These are phyloP conservation scores for Piscicola geometra DNA, from an alignment of 2,888 invertebrate species.

Conservation along the genomic window DNA sequence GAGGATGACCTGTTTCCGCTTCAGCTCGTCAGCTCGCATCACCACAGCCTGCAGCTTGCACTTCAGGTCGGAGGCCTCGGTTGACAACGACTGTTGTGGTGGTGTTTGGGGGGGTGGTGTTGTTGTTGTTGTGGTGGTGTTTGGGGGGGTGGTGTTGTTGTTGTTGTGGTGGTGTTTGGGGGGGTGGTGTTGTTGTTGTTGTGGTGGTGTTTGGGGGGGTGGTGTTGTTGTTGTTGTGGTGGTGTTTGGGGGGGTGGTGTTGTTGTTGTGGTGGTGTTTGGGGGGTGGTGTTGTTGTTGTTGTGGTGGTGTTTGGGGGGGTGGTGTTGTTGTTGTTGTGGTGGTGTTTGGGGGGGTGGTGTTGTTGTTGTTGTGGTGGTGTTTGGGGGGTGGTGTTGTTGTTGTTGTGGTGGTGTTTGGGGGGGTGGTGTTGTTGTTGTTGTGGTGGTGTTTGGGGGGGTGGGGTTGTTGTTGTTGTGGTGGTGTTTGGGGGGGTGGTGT, in stretches of 20 bases:
- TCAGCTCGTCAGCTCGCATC: constrained; percentile 75
- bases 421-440: too few relatives aligned
- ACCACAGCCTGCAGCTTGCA: constrained; percentile 74
- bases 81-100: constrained; percentile 62
- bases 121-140: background rate
- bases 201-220: too few relatives aligned
- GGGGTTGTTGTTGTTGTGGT: too few relatives aligned
- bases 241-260: background rate
- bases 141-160: background rate
- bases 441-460: too few relatives aligned
- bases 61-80: constrained; percentile 72
- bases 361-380: constrained; percentile 44
- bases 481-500: too few relatives aligned
- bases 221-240: too few relatives aligned
- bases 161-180: too few relatives aligned
- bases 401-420: too few relatives aligned
- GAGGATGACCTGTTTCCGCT: constrained; percentile 73
- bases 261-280: background rate
- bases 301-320: too few relatives aligned
- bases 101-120: background rate
- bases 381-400: background rate
- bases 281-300: too few relatives aligned
- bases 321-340: too few relatives aligned
- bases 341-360: background rate
- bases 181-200: too few relatives aligned